Evolutionary conservation across 2,113 vertebrate genomes (phyloP).

Genomic region (Aythya baeri): DNA sequence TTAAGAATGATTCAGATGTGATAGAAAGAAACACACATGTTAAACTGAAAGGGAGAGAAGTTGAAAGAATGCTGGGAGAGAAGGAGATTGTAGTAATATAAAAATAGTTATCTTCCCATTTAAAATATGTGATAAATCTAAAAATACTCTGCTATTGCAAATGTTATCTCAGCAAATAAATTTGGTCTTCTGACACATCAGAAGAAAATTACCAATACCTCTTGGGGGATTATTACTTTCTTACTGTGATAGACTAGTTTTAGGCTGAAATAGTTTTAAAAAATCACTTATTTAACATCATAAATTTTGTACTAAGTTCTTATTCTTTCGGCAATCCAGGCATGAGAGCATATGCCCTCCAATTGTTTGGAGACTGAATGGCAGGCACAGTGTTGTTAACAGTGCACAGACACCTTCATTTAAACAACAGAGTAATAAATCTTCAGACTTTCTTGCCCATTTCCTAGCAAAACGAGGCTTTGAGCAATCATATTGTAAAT

Average conservation of each 20-base stretch:
- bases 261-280: background rate
- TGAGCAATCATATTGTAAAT: background rate
- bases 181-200: background rate
- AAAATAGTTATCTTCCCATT: background rate
- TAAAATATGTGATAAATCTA: background rate
- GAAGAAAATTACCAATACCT: background rate
- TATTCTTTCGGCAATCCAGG: background rate
- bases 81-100: background rate
- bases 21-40: background rate
- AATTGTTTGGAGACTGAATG: background rate
- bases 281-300: background rate
- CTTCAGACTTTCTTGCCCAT: background rate
- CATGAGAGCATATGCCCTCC: background rate
- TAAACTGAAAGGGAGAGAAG: background rate
- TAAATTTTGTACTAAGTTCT: background rate
- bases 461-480: background rate
- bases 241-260: background rate
- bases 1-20: background rate
- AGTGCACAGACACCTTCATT: background rate
- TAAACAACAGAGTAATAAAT: slow-evolving; percentile 28
- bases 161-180: background rate
- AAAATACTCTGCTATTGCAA: background rate
- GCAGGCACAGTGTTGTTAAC: background rate
- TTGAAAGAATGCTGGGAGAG: background rate
- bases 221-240: background rate